A percentile compares a stretch with the other conserved stretches of the same genome.
These are phyloP conservation scores for Etheostoma perlongum DNA, from an alignment of 2,797 vertebrate genomes.

Conservation along the genomic window DNA sequence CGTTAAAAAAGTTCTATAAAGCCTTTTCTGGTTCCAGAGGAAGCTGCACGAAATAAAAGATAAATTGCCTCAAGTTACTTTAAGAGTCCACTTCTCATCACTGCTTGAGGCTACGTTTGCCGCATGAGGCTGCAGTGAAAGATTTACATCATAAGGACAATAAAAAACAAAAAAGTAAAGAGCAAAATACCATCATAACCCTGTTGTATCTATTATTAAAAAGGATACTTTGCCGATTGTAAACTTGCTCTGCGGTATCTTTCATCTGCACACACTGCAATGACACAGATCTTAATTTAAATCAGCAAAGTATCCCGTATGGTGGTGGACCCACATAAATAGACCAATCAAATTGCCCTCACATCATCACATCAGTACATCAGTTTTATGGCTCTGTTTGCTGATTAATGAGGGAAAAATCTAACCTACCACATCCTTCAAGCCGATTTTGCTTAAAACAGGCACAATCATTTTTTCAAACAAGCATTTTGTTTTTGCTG, in stretches of 20 bases:
- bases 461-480: constrained; percentile 30
- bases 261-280: no score
- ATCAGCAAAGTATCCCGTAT: no score
- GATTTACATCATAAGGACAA: not conserved
- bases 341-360: constrained; percentile 10
- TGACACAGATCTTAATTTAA: no score
- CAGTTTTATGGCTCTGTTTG: constrained; percentile 32
- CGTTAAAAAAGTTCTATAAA: not conserved
- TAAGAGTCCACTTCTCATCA: not conserved
- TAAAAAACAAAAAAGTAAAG: not conserved
- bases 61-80: not conserved
- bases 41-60: not conserved
- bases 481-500: constrained; percentile 31
- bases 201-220: not conserved
- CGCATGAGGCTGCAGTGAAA: not conserved
- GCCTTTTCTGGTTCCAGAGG: not conserved
- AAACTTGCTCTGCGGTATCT: no score
- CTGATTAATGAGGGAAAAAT: constrained; percentile 57
- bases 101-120: not conserved
- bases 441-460: constrained; percentile 55
- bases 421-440: constrained; percentile 35
- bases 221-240: no score
- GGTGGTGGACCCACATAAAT: not conserved
- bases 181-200: not conserved
- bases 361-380: not conserved